phyloP scores from a whole-genome alignment of 2,113 vertebrate genomes.

The Odocoileus virginianus region DNA sequence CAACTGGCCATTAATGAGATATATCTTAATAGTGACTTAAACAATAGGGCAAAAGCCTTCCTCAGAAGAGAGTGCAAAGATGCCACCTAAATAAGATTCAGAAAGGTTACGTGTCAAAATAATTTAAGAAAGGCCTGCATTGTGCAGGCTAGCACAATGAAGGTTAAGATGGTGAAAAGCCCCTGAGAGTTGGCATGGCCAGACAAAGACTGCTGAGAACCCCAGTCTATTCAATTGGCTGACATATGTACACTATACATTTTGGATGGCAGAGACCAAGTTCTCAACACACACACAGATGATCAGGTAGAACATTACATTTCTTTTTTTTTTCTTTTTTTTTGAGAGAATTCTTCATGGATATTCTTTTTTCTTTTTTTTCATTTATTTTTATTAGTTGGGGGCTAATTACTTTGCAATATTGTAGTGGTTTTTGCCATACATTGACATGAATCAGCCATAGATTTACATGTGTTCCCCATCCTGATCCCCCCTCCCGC shows the following conservation, averaged over 20 bases:
- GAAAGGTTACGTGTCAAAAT: neutral
- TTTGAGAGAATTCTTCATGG: too few species aligned
- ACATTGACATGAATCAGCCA: too few species aligned
- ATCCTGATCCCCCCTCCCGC: too few species aligned
- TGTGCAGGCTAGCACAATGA: neutral
- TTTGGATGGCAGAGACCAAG: neutral
- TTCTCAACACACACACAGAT: neutral
- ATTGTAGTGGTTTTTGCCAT: too few species aligned
- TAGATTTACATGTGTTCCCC: too few species aligned
- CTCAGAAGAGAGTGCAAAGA: neutral
- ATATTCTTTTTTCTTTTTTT: too few species aligned
- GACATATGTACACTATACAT: neutral
- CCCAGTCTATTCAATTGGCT: neutral
- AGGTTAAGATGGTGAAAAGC: neutral
- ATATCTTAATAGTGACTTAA: neutral
- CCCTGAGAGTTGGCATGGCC: neutral
- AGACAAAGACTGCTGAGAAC: neutral
- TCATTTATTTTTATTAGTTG: too few species aligned
- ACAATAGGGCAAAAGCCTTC: neutral
- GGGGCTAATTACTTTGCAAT: too few species aligned
- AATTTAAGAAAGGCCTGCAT: neutral
- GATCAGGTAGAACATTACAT: neutral
- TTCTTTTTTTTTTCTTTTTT: neutral
- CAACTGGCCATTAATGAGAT: neutral
- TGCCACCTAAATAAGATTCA: neutral